Evolutionary conservation across 2,888 invertebrate species (phyloP), one percentile per base, ranked within the genome.

Genomic region (Torymus auratus): DNA sequence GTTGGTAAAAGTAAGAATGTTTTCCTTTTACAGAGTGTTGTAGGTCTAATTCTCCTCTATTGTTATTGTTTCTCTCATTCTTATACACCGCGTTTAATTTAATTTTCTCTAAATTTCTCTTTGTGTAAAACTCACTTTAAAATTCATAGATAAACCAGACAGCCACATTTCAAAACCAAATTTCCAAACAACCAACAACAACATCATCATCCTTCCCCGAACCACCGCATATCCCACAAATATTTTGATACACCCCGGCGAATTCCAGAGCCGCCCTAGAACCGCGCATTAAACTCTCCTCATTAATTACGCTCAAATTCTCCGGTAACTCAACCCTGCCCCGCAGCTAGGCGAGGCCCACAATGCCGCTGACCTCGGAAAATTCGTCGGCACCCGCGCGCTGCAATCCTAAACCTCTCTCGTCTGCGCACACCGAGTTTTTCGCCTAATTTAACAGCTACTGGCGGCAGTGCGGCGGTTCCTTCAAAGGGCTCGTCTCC

Each of bases 371-470:
- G 73, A 71, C 78, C 75, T 58, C 65, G 64, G 76, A 80, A 80
- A 80, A 80, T 70, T 79, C 68, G 41, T 41, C 41, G 41, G 41
- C 41, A 41, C 41, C 41, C 41, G 41, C 41, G 41, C 41, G 5
- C 41, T 41, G 41, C 41, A 41, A 41, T 41, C 41, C 41, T 41
- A 41, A 41, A 41, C n/a, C 15, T 70, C 20, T 50, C 13, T 28
- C 17, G 28, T 52, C 58, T 73, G 55, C 74, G 80, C 70, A 74
- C 23, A 78, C 41, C 53, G 73, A 81, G 83, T 86, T 86, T 87
- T 85, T 88, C 88, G 88, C 86, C 87, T 88, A 89, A 89, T 88
- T 89, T 89, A 89, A 89, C 89, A 85, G 84, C 74, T 85, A 50
- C 82, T 41, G 61, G 71, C 28, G 53, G 20, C 64, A 83, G 78